A percentile compares a stretch with the other conserved stretches of the same genome.
These are phyloP conservation scores for Leptopilina myrica DNA, from an alignment of 2,888 invertebrate species.

Conservation along the genomic window DNA sequence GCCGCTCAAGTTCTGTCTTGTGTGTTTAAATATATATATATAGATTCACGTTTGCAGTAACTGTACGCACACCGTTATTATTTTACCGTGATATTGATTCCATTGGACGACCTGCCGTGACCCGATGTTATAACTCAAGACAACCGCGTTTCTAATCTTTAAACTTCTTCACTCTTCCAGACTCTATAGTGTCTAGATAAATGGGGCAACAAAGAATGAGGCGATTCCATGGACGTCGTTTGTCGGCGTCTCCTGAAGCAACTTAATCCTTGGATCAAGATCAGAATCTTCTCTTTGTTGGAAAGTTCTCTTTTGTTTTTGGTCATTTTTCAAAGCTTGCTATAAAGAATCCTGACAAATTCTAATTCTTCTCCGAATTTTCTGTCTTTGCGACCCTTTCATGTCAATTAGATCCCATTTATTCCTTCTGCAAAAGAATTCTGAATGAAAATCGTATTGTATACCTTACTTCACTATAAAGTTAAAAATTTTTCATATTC, in stretches of 20 bases:
- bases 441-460: no score
- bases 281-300: not conserved
- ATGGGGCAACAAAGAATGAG: conserved; percentile 13
- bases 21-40: not conserved
- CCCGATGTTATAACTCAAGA: conserved; percentile 66
- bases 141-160: conserved; percentile 60
- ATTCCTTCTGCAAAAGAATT: no score
- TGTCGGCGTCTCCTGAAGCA: conserved; percentile 38
- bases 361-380: no score
- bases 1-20: conserved; percentile 12
- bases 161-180: conserved; percentile 40
- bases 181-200: not conserved
- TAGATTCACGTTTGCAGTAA: not conserved
- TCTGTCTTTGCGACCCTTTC: no score
- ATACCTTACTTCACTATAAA: no score
- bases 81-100: conserved; percentile 68
- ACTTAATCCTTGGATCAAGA: conserved; percentile 16
- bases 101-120: conserved; percentile 69
- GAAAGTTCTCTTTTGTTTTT: no score
- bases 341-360: no score
- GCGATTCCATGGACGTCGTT: conserved; percentile 32
- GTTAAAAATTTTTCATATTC: no score
- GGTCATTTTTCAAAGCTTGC: no score
- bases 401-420: no score
- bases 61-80: conserved; percentile 56